Conservation (phyloP, 2,113 vertebrate species). For the Cygnus atratus region DNA sequence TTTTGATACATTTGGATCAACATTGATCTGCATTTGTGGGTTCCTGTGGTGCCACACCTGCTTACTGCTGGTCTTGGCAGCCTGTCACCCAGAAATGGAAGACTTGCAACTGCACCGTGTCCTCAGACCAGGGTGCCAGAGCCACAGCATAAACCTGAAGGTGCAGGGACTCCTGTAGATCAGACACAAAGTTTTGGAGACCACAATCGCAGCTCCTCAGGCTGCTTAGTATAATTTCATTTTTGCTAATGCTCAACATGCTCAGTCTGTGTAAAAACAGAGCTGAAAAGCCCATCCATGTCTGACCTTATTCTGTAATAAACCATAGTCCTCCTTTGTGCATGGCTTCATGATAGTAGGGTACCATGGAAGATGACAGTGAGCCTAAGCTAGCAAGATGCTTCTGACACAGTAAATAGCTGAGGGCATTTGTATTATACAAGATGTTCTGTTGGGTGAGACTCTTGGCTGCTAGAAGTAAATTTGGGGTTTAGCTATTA, state of each 20-base stretch:
- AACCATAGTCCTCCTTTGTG: background rate
- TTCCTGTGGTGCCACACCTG: background rate
- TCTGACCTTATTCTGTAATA: background rate
- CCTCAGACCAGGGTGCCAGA: background rate
- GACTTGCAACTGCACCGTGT: background rate
- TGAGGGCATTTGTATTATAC: background rate
- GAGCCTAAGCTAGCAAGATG: background rate
- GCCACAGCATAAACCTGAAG: background rate
- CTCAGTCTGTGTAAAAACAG: background rate
- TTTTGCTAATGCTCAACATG: background rate
- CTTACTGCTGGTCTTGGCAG: background rate
- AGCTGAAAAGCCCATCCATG: background rate
- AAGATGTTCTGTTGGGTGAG: background rate
- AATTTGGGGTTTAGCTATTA: background rate
- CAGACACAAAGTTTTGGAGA: background rate
- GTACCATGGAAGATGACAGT: too few species aligned
- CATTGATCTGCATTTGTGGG: background rate
- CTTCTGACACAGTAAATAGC: background rate
- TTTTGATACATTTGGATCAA: background rate
- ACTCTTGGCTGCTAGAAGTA: background rate
- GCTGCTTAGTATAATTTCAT: background rate
- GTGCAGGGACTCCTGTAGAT: background rate
- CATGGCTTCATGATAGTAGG: background rate
- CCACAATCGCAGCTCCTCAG: background rate
- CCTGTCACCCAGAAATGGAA: background rate